Percentiles rank a stretch among this genome's conserved stretches.
phyloP scores from a whole-genome alignment of 92 coral and sea anemone species.

The Porites rus region DNA sequence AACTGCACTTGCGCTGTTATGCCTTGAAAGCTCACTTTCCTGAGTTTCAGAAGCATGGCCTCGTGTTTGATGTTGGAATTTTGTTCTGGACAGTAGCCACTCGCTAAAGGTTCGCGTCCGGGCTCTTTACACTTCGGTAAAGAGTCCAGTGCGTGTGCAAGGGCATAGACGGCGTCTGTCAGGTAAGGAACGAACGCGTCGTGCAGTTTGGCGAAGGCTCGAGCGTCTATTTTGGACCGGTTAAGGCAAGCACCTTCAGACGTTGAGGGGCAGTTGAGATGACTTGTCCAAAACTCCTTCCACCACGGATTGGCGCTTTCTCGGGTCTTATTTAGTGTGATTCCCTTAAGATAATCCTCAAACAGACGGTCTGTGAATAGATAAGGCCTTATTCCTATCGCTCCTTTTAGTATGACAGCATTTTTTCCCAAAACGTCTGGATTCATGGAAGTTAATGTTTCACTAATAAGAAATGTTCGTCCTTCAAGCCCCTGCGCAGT shows the following conservation, averaged over 20 bases:
- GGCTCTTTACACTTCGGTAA: conserved; percentile 43
- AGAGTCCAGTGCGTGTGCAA: conserved; percentile 71
- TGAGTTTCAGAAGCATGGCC: conserved; percentile 59
- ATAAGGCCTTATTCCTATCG: conserved; percentile 73
- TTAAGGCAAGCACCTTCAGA: conserved; percentile 32
- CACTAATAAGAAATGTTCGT: conserved; percentile 83
- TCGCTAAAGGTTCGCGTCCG: neutral
- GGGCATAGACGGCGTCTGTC: conserved; percentile 76
- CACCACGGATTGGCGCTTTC: conserved; percentile 74
- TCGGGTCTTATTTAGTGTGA: conserved; percentile 41
- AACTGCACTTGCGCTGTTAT: conserved; percentile 68
- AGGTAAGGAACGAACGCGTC: conserved; percentile 76
- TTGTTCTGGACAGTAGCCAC: conserved; percentile 42
- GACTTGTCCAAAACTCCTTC: conserved; percentile 71
- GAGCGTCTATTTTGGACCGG: conserved; percentile 13
- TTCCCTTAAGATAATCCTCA: conserved; percentile 52
- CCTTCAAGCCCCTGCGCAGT: conserved; percentile 67
- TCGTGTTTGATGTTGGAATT: conserved; percentile 31
- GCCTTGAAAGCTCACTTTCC: conserved; percentile 65
- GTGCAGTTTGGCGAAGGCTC: conserved; percentile 56
- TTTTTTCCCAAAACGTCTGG: conserved; percentile 64
- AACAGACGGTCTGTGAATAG: conserved; percentile 43
- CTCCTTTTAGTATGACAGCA: conserved; percentile 63
- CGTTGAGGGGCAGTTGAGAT: conserved; percentile 39
- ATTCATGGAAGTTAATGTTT: conserved; percentile 68